Percentiles rank a stretch among this genome's conserved stretches.
phyloP scores from a whole-genome alignment of 2,888 invertebrate species.

The Philonicus albiceps region DNA sequence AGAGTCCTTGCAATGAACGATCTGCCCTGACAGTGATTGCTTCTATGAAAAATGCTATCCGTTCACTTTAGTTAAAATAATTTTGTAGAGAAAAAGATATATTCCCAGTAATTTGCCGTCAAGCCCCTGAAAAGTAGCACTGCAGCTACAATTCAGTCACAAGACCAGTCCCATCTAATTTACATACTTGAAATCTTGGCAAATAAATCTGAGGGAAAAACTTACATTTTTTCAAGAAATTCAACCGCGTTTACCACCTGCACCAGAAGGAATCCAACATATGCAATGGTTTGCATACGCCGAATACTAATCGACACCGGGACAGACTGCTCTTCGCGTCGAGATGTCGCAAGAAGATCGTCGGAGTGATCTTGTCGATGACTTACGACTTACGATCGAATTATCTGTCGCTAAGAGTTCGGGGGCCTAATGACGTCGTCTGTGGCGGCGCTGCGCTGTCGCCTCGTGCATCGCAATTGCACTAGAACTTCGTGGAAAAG shows the following conservation, averaged over 20 bases:
- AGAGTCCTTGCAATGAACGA: neutral
- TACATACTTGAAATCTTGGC: conserved; percentile 25
- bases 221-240: neutral
- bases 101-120: conserved; percentile 4
- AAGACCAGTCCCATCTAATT: conserved; percentile 14
- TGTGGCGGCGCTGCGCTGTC: neutral
- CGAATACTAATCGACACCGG: conserved; percentile 14
- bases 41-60: neutral
- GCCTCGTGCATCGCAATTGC: neutral
- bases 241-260: conserved; percentile 1
- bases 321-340: neutral
- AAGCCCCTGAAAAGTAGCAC: neutral
- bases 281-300: neutral
- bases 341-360: neutral
- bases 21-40: neutral
- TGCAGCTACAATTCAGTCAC: neutral
- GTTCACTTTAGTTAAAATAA: neutral
- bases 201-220: conserved; percentile 23
- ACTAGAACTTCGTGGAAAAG: conserved; percentile 6
- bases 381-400: conserved; percentile 27
- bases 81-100: neutral
- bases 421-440: conserved; percentile 13
- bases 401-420: neutral
- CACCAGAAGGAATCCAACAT: neutral
- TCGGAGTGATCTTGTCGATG: neutral